Base-by-base conservation (phyloP, 1,140 invertebrate species). In the Eueides isabella region DNA sequence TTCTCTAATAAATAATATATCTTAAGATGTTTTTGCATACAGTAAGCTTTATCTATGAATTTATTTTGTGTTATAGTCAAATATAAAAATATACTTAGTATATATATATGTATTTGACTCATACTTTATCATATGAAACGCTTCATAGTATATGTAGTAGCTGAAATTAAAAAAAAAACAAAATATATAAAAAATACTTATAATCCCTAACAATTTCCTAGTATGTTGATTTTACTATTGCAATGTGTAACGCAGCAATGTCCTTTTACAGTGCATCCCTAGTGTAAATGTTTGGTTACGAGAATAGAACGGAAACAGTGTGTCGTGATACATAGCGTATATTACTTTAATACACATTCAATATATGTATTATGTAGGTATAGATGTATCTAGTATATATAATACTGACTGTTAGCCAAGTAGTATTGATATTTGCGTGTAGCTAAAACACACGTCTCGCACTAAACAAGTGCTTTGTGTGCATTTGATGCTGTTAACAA, bases 281-380 rank as follows among this genome's bases (percentile, higher is more conserved):
- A 73, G 71, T 75, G 63, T 71, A 78, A 78, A 78, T 78, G 67
- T 78, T 78, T 69, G 61, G 68, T 35, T 61, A 72, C 61, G 72
- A 67, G 76, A 78, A 78, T 78, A 72, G 77, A 78, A 72, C 73
- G 77, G 77, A 78, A 67, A 77, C 72, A 64, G 67, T 70, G 48
- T 63, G 61, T 63, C 29, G 28, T 63, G 26, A 29, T 63, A 62
- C 28, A n/a, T 1, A n/a, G 23, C 61, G 61, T 63, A 63, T 30
- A 63, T 44, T 44, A n/a, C 41, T 44, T 44, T 31, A 31, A 7
- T 63, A 63, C 11, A 28, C 12, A 11, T 28, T 7, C 6, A 5
- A 63, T 30, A 63, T 63, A n/a, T 63, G n/a, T 55, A 55, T 26
- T 9, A 19, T 44, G 7, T 44, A 44, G 16, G 7, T 44, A 44